These are phyloP conservation scores for Papilio glaucus DNA, from an alignment of 1,140 invertebrate genomes.

Conservation along the genomic window DNA sequence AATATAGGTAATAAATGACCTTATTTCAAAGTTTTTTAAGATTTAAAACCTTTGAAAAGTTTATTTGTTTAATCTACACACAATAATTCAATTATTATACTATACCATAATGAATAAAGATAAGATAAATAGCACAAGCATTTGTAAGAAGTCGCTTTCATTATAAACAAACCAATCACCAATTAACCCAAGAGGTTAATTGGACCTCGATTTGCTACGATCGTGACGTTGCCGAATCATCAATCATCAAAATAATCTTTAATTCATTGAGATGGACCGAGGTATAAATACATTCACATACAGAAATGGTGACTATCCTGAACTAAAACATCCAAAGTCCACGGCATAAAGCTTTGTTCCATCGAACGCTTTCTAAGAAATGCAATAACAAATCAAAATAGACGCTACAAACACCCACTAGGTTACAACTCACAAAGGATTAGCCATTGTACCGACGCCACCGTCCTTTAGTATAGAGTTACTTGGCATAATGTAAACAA, in stretches of 20 bases:
- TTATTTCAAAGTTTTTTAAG: no score
- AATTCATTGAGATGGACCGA: no score
- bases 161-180: background rate
- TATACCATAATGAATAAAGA: background rate
- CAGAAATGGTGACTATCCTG: background rate
- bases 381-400: conserved; percentile 35
- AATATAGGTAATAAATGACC: no score
- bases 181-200: conserved; percentile 19
- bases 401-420: conserved; percentile 26
- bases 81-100: background rate
- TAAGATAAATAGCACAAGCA: background rate
- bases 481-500: conserved; percentile 29
- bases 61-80: no score
- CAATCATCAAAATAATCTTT: no score
- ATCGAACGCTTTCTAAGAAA: conserved; percentile 24
- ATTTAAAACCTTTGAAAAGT: no score
- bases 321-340: conserved; percentile 5
- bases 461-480: conserved; percentile 31
- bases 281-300: no score
- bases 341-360: conserved; percentile 5
- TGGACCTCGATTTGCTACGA: background rate
- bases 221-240: background rate
- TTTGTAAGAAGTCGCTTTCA: background rate
- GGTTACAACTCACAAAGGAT: conserved; percentile 32
- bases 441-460: conserved; percentile 18